Evolutionary conservation across 53 echinoderm and acorn worm species (phyloP), one percentile per base, ranked within the genome.

Genomic region (Paracentrotus lividus): DNA sequence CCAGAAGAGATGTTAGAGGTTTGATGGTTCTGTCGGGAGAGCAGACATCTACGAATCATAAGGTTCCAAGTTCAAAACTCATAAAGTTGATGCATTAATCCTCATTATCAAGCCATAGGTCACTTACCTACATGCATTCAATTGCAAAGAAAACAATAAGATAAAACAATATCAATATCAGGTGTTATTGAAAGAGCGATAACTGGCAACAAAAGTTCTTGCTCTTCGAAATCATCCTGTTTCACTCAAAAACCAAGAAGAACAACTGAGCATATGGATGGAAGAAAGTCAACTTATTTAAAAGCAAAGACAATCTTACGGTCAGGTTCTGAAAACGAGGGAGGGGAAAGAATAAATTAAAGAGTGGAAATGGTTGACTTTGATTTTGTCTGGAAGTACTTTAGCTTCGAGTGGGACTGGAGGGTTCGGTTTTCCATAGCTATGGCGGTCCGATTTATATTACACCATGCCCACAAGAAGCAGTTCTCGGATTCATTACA

Each of bases 331-430:
- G 21, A 38, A 42, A 81, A 81, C 2, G 72, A 81, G 81, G 81
- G 81, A 81, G 47, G 81, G 81, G 81, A 81, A 81, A 81, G 81
- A 45, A 81, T 81, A 81, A 81, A 81, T 81, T 81, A n/a, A 81
- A 6, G 47, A n/a, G n/a, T n/a, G 33, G 32, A 67, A 47, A 26
- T 26, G 47, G 44, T 47, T 81, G n/a, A n/a, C 49, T 47, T 27
- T 26, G 44, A 10, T 45, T 24, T 81, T 47, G 81, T 72, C 36
- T 72, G 36, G 40, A 38, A 72, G 26, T 47, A 8, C 81, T 47
- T 47, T 47, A 81, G 44, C 81, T 47, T 24, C 9, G 44, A 16
- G 47, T n/a, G 33, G 42, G 47, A 26, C 45, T 47, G 26, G 45
- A 47, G 47, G 81, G 81, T 16, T 45, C 31, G 45, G 24, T 81